Base-by-base conservation (phyloP, 1,140 invertebrate species). In the Aphis gossypii region DNA sequence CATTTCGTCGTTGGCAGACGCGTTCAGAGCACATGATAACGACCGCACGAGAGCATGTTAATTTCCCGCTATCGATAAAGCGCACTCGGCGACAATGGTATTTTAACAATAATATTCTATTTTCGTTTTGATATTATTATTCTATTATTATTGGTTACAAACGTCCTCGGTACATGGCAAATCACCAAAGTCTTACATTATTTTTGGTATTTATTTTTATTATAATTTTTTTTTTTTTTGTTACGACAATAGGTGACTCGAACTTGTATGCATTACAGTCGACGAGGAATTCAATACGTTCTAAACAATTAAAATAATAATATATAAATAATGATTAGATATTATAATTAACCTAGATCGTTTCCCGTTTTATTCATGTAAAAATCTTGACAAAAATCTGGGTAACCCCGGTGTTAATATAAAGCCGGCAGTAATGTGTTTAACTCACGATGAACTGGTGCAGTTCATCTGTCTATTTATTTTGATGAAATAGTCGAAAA, bases 401-500 rank as follows among this genome's bases (percentile, higher is more conserved):
- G 35, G 38, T 23, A 23, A 30, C 5, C 30, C 14, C 30, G 14
- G 60, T 14, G 60, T 76, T 76, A 18, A 76, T 76, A 76, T 76
- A 76, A 76, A 76, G 14, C n/a, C 60, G 30, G 60, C n/a, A 30
- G 14, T 18, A 5, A 76, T 35, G 76, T 87, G 48, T 87, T 89
- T 23, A 89, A 89, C 51, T 25, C 35, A 48, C 48, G 88, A 20
- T 54, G 51, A 56, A 89, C 30, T 51, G 51, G 20, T 5, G 30
- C n/a, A 76, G 30, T n/a, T n/a, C 60, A 35, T 38, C 88, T 89
- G 48, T 89, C 48, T 89, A 89, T 89, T 89, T 89, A 89, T 89
- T 89, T 89, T 89, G 88, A 89, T 89, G 48, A 89, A 89, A 89
- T 89, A 89, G 44, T 89, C 20, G 88, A n/a, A 89, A 89, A 89